Base-by-base conservation (phyloP, 2,113 vertebrate genomes). In the Chiloscyllium plagiosum region DNA sequence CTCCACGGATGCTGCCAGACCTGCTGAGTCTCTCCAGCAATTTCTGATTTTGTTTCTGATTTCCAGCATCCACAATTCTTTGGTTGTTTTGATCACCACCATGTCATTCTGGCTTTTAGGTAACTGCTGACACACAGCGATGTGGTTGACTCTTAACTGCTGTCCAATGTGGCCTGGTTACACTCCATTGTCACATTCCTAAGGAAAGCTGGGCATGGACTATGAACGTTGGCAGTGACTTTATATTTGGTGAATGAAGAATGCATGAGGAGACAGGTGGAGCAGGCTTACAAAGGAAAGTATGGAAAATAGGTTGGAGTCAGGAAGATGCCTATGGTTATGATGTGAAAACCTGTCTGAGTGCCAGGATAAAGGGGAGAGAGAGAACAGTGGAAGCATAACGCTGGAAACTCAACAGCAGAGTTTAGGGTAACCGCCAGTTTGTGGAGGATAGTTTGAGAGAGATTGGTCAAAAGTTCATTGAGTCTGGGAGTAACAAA, bases 401-500 rank as follows among this genome's bases (percentile, higher is more conserved):
- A 85, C 1, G 37, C 4, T 47, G 37, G 37, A 6, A 19, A 4
- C 1, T 12, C 7, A 76, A 5, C 66, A 68, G 66, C 19, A 22
- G 66, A 68, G 15, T 68, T 68, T 68, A 61, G 66, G 66, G 19
- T 68, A 68, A 19, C 19, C 66, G 17, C 66, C 17, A 68, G 17
- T 68, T 68, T 33, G 29, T 22, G 29, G 72, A 33, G 26, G 26
- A 96, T 42, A 47, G 50, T 85, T 96, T 56, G 69, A 70, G 42
- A 90, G 15, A 96, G 47, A 78, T 86, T 78, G 22, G 70, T 61
- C 87, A 89, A 52, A 7, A 56, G 47, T 70, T 52, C 66, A 99
- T 99, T 98, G 99, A 70, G 69, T 4, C 20, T 70, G 24, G 69
- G 24, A 24, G 69, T 70, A 70, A 22, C 69, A 26, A 70, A 70